Percentiles rank a stretch among this genome's conserved stretches.
Evolutionary conservation across 2,113 vertebrate species (phyloP).

Genomic region (Lutjanus erythropterus): DNA sequence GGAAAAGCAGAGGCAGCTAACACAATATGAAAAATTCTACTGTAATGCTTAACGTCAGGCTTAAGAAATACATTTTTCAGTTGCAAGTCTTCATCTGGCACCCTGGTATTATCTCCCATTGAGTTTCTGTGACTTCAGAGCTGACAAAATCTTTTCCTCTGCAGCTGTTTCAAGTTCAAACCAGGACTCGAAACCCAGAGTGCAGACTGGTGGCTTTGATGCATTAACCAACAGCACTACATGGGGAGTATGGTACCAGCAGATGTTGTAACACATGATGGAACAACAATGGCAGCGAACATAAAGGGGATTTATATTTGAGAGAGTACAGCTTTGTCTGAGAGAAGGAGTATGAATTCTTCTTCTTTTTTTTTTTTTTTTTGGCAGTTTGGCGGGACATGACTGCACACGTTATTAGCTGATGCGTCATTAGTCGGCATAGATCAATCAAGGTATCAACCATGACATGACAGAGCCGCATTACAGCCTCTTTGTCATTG

Average conservation of each 20-base stretch:
- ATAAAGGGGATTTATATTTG: constrained; percentile 22
- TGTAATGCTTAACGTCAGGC: constrained; percentile 6
- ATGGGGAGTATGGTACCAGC: constrained; percentile 27
- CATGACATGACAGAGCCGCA: background rate
- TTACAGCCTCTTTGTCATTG: background rate
- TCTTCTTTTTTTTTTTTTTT: too few species aligned
- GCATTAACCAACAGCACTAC: constrained; percentile 61
- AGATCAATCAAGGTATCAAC: background rate
- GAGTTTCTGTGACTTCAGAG: constrained; percentile 29
- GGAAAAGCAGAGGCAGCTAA: background rate
- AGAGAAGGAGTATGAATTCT: background rate
- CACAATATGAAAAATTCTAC: background rate
- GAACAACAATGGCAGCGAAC: constrained; percentile 29
- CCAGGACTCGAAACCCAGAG: constrained; percentile 35
- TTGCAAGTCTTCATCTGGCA: constrained; percentile 14
- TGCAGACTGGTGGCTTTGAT: constrained; percentile 48
- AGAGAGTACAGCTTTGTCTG: constrained; percentile 16
- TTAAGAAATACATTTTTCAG: constrained; percentile 16
- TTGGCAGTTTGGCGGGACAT: background rate
- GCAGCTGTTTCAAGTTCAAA: constrained; percentile 45
- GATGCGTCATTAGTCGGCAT: too few species aligned
- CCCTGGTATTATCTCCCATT: constrained; percentile 9
- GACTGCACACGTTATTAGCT: background rate
- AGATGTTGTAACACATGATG: constrained; percentile 48
- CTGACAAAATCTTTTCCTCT: constrained; percentile 43